Evolutionary conservation across 2,888 invertebrate species (phyloP), one percentile per base, ranked within the genome.

Genomic region (Agrotis segetum): DNA sequence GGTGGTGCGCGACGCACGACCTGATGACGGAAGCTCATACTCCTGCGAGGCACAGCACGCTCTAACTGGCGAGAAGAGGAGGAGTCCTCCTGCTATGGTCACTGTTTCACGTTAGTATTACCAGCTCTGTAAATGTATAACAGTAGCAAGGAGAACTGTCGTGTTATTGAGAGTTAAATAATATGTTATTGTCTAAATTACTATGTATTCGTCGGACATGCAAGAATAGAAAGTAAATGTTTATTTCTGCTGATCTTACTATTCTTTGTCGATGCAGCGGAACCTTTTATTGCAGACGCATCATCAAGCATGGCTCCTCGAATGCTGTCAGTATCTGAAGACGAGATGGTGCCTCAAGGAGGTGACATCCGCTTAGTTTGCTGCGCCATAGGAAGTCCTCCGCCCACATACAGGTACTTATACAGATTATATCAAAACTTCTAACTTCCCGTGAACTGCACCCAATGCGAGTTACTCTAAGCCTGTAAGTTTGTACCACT

Each of bases 41-140:
- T 97, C 98, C 53, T 99, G 99, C 88, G 97, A 98, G 83, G 98
- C 98, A 0, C 97, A 97, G 71, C 98, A 99, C 90, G 96, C 97
- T 0, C 95, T 99, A 68, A 99, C 98, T 0, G 98, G 98, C 0
- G 98, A 98, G 85, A 97, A 98, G 84, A 97, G 97, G 85, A 97
- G 97, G 79, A 98, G 98, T 86, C 97, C 97, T 47, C 96, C 97
- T 0, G 97, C 97, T 9, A 96, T 96, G 86, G 92, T 98, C 63
- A 97, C 97, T 74, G 97, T 98, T 44, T 97, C 97, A 92, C 98
- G 98, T 98, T 90, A 88, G 92, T 89, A 58, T 16, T 7, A 55
- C n/a, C 1, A n/a, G 13, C 29, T 13, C 17, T 24, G 0, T 7
- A 24, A 24, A 24, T 24, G 24, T 24, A 24, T 11, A 9, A 11